Percentiles rank a stretch among this genome's conserved stretches.
Conservation (phyloP, 1,140 invertebrate species). For the Drosophila repletoides region DNA sequence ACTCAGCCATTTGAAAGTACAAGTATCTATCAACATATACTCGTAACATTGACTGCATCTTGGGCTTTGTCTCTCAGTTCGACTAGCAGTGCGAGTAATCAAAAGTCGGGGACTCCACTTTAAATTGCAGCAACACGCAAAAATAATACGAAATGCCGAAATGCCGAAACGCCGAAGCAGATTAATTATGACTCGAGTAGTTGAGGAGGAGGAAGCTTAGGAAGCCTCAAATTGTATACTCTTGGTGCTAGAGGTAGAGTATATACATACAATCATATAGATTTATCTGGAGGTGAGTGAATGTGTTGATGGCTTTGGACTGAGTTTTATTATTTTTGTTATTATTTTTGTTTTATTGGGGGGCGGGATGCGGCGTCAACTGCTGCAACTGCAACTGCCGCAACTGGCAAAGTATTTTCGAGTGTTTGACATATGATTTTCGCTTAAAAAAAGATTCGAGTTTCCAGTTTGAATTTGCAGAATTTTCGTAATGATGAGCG, state of each 20-base stretch:
- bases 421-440: slow-evolving; percentile 77
- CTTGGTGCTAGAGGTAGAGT: too few species aligned
- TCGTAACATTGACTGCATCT: slow-evolving; percentile 35
- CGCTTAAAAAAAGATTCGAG: slow-evolving; percentile 63
- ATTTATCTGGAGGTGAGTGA: slow-evolving; percentile 53
- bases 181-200: slow-evolving; percentile 66
- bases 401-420: slow-evolving; percentile 23
- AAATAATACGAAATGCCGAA: slow-evolving; percentile 22
- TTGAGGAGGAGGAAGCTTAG: slow-evolving; percentile 63
- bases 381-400: not conserved
- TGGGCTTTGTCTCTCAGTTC: slow-evolving; percentile 46
- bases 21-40: slow-evolving; percentile 62
- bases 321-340: slow-evolving; percentile 21
- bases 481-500: slow-evolving; percentile 76
- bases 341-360: slow-evolving; percentile 13
- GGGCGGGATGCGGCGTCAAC: slow-evolving; percentile 28
- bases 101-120: slow-evolving; percentile 66
- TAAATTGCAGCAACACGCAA: slow-evolving; percentile 78
- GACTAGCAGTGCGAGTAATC: slow-evolving; percentile 65
- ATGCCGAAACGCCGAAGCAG: slow-evolving; percentile 66
- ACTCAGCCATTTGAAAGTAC: slow-evolving; percentile 63
- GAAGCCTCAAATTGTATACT: slow-evolving; percentile 43
- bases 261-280: too few species aligned
- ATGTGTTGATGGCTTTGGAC: slow-evolving; percentile 64
- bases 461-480: slow-evolving; percentile 67